These are phyloP conservation scores for Parnassius orleans DNA, from an alignment of 2,888 invertebrate species.

Conservation along the genomic window DNA sequence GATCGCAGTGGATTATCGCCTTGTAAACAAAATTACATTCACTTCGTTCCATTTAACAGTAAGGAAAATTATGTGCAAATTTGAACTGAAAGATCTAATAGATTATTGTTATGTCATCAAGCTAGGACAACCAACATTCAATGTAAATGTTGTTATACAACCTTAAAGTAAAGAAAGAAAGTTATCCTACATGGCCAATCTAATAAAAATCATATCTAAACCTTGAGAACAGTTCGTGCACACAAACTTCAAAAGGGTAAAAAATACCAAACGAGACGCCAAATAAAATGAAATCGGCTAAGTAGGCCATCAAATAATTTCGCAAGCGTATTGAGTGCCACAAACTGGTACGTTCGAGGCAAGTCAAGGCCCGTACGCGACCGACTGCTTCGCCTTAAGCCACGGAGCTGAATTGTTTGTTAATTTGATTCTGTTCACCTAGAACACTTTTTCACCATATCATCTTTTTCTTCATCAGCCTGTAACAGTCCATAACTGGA, in stretches of 20 bases:
- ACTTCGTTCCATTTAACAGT: conserved; percentile 33
- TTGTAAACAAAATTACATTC: conserved; percentile 77
- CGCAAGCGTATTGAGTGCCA: conserved; percentile 77
- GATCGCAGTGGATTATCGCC: conserved; percentile 63
- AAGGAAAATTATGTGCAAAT: conserved; percentile 12
- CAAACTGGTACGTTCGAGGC: conserved; percentile 72
- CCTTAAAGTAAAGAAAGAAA: too few species aligned
- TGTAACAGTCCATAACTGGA: too few species aligned
- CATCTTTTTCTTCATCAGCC: too few species aligned
- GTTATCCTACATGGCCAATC: too few species aligned
- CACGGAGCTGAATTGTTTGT: background rate
- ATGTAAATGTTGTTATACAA: too few species aligned
- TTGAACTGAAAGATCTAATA: background rate
- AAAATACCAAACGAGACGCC: conserved; percentile 58
- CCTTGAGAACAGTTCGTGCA: too few species aligned
- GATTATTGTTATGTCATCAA: too few species aligned
- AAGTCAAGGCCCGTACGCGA: conserved; percentile 66
- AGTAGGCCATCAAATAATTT: conserved; percentile 79
- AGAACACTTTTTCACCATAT: too few species aligned
- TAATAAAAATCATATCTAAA: too few species aligned
- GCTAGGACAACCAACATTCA: too few species aligned
- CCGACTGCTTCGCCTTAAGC: conserved; percentile 43
- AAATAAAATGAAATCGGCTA: conserved; percentile 72
- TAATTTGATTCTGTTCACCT: too few species aligned
- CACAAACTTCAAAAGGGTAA: conserved; percentile 42